Evolutionary conservation across 1,140 invertebrate species (phyloP).

Genomic region (Rhopalosiphum padi): DNA sequence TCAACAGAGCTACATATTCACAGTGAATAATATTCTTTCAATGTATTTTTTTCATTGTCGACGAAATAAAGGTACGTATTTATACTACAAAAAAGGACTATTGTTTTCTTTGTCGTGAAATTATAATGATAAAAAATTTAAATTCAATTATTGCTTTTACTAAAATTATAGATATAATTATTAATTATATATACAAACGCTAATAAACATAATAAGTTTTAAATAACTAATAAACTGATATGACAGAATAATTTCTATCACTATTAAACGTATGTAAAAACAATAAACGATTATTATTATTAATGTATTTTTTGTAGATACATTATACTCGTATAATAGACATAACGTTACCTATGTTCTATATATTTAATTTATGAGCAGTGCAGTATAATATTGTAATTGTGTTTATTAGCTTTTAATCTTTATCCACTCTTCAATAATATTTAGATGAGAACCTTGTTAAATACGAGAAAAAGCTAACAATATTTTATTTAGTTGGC

Average conservation of each 20-base stretch:
- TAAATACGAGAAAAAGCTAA: background rate
- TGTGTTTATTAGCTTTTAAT: background rate
- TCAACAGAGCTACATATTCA: background rate
- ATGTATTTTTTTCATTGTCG: too few species aligned
- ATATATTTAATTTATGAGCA: background rate
- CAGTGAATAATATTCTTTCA: too few species aligned
- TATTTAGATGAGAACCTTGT: background rate
- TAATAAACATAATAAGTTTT: too few species aligned
- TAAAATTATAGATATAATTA: too few species aligned
- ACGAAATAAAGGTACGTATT: background rate
- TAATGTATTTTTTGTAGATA: background rate
- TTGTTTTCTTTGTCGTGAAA: background rate
- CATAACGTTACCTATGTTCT: too few species aligned
- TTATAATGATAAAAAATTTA: background rate
- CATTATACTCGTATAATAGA: too few species aligned
- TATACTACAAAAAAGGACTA: background rate
- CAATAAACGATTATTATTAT: background rate
- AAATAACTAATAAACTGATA: too few species aligned
- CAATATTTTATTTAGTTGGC: too few species aligned
- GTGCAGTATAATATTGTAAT: background rate
- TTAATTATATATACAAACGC: too few species aligned
- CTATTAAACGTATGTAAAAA: too few species aligned
- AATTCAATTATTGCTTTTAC: background rate
- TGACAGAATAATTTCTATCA: too few species aligned
- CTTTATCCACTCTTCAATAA: background rate